phyloP scores from a whole-genome alignment of 2,888 invertebrate species.

The Elmis aenea region DNA sequence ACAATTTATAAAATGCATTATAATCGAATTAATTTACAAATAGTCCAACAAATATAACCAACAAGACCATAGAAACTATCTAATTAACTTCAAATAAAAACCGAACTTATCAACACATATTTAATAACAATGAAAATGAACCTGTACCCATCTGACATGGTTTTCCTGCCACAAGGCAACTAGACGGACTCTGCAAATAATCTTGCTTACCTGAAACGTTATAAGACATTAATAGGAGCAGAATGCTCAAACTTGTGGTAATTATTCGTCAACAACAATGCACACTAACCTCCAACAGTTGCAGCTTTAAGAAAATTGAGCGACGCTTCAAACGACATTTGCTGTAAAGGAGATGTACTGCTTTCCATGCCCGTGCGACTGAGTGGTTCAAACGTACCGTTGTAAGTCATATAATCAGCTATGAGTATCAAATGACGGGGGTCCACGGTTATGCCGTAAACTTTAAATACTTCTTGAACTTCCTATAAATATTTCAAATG shows the following conservation, averaged over 20 bases:
- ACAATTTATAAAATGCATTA: too few relatives aligned
- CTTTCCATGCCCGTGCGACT: slow-evolving; percentile 87
- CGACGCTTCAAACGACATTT: slow-evolving; percentile 97
- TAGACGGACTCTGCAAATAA: slow-evolving; percentile 75
- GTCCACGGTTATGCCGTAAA: slow-evolving; percentile 95
- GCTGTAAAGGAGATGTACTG: slow-evolving; percentile 91
- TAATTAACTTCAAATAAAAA: slow-evolving; percentile 2
- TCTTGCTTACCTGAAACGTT: slow-evolving; percentile 70
- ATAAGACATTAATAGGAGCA: too few relatives aligned
- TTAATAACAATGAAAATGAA: slow-evolving; percentile 53
- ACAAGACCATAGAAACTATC: slow-evolving; percentile 1
- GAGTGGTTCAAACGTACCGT: slow-evolving; percentile 84
- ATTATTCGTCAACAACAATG: too few relatives aligned
- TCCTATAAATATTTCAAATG: slow-evolving; percentile 51
- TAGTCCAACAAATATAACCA: too few relatives aligned
- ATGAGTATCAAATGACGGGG: slow-evolving; percentile 87
- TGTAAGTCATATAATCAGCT: slow-evolving; percentile 97
- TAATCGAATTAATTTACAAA: too few relatives aligned
- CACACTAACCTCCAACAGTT: slow-evolving; percentile 58
- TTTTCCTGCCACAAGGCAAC: slow-evolving; percentile 81
- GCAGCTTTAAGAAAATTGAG: slow-evolving; percentile 78
- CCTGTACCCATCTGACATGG: slow-evolving; percentile 83
- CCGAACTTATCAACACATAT: slow-evolving; percentile 27
- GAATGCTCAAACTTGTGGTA: too few relatives aligned
- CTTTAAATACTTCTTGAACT: slow-evolving; percentile 92